These are phyloP conservation scores for Columba livia DNA, from an alignment of 2,113 vertebrate species.

Conservation along the genomic window DNA sequence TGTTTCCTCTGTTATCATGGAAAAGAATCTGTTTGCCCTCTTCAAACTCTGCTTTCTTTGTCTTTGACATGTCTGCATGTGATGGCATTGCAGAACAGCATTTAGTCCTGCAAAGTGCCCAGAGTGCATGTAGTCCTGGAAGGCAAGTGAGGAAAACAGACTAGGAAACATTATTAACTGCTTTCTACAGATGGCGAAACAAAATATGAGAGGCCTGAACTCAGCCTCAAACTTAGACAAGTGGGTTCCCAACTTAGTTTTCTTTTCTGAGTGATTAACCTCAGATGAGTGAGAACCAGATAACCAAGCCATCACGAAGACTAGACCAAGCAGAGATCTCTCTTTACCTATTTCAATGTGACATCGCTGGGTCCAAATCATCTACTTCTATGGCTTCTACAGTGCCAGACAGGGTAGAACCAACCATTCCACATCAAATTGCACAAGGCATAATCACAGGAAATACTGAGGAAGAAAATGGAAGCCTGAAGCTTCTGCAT, in stretches of 20 bases:
- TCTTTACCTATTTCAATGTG: not conserved
- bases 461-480: not conserved
- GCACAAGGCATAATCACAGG: not conserved
- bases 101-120: not conserved
- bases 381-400: not conserved
- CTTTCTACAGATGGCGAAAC: not conserved
- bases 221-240: not conserved
- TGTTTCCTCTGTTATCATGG: not conserved
- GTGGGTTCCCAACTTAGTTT: not conserved
- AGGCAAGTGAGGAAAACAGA: not conserved
- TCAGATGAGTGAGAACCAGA: not conserved
- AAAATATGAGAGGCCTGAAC: not conserved
- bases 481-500: not conserved
- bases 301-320: not conserved
- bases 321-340: not conserved
- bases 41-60: not conserved
- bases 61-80: rapidly evolving
- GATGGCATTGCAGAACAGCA: not conserved
- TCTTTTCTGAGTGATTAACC: not conserved
- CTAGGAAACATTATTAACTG: not conserved
- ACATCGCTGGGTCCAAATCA: not conserved
- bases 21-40: not conserved
- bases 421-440: not conserved
- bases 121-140: not conserved
- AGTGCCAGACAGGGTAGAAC: not conserved